Evolutionary conservation across 1,140 invertebrate species (phyloP).

Genomic region (Pseudomyrmex concolor): DNA sequence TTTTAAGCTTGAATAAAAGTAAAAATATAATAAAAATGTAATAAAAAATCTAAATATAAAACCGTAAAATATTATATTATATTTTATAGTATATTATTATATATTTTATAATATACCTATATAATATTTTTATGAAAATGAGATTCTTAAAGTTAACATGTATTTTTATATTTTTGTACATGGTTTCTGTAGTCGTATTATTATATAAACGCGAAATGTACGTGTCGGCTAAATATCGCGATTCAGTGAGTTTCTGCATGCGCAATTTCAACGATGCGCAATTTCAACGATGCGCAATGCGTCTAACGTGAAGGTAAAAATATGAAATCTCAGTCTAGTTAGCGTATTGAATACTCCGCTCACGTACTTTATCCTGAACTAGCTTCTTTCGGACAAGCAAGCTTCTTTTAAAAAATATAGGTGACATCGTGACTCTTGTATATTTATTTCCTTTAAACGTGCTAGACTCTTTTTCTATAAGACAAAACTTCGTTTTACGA

Average conservation of each 20-base stretch:
- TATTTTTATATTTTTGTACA: too few species aligned
- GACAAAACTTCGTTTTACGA: slow-evolving; percentile 19
- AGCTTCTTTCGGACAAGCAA: slow-evolving; percentile 1
- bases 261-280: too few species aligned
- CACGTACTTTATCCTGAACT: slow-evolving; percentile 23
- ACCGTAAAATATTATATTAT: slow-evolving; percentile 10
- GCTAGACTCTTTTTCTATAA: not conserved
- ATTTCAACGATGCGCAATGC: not conserved
- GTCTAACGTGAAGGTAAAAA: slow-evolving; percentile 15
- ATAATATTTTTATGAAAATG: not conserved
- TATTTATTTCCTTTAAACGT: slow-evolving; percentile 48
- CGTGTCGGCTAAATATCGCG: not conserved
- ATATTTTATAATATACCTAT: not conserved
- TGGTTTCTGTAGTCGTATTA: too few species aligned
- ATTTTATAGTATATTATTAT: not conserved
- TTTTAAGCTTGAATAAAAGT: not conserved
- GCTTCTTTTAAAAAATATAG: slow-evolving; percentile 39
- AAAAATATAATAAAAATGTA: not conserved
- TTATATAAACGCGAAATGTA: too few species aligned
- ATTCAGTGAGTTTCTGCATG: not conserved
- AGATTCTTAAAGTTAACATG: not conserved
- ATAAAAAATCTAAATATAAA: not conserved
- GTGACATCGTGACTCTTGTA: slow-evolving; percentile 24
- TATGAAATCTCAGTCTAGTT: slow-evolving; percentile 40
- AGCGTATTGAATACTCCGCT: slow-evolving; percentile 18